These are phyloP conservation scores for Oedothorax gibbosus DNA, from an alignment of 1,140 invertebrate genomes.

Conservation along the genomic window DNA sequence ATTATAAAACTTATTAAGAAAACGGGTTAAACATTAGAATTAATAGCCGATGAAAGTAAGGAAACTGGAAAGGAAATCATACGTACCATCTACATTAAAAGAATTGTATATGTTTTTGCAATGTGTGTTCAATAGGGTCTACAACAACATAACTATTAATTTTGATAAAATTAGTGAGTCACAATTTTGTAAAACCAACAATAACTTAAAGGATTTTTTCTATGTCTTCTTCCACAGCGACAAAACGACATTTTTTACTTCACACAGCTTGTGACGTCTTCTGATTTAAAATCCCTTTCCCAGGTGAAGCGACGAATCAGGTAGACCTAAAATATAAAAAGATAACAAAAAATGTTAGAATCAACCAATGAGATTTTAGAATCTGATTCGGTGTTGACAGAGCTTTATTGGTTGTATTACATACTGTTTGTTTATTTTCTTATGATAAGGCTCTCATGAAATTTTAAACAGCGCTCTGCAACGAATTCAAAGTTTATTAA, in stretches of 20 bases:
- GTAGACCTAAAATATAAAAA: not conserved
- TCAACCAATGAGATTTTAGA: constrained; percentile 40
- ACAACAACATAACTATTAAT: too few relatives aligned
- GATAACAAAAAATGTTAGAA: not conserved
- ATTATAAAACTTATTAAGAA: too few relatives aligned
- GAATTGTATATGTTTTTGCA: too few relatives aligned
- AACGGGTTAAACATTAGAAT: too few relatives aligned
- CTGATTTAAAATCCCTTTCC: constrained; percentile 17
- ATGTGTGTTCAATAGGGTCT: too few relatives aligned
- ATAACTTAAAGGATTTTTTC: not conserved
- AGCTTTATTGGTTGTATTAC: constrained; percentile 38
- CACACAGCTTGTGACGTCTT: not conserved
- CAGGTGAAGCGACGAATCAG: constrained; percentile 15
- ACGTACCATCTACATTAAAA: too few relatives aligned
- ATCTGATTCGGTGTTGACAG: not conserved
- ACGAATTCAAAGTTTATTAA: constrained; percentile 28
- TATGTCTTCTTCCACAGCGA: not conserved
- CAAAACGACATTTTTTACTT: constrained; percentile 24
- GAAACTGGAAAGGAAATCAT: too few relatives aligned
- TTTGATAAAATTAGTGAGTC: too few relatives aligned
- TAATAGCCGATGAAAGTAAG: too few relatives aligned
- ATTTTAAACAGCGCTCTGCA: constrained; percentile 16
- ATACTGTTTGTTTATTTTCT: constrained; percentile 18
- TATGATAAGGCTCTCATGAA: constrained; percentile 28
- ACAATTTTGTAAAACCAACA: too few relatives aligned